A percentile compares a stretch with the other conserved stretches of the same genome.
phyloP scores from a whole-genome alignment of 2,797 vertebrate species.

The Alosa sapidissima region DNA sequence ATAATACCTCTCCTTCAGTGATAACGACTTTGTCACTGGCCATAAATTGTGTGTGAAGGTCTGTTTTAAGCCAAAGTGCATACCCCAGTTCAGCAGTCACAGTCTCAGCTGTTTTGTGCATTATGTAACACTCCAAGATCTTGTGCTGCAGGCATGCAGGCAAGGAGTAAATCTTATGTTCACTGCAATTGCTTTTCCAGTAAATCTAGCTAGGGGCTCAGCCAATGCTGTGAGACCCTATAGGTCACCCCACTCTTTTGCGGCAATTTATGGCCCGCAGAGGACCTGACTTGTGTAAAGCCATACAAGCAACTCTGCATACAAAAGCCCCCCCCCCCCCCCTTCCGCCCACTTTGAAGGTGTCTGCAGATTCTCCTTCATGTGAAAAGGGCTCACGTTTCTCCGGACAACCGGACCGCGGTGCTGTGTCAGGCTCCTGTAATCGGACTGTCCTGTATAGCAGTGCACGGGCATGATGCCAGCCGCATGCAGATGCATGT shows the following conservation, averaged over 20 bases:
- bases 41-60: not conserved
- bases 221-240: not conserved
- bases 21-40: not conserved
- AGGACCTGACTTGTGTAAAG: constrained; percentile 17
- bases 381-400: not conserved
- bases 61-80: not conserved
- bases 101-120: not conserved
- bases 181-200: constrained; percentile 17
- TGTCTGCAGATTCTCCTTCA: constrained; percentile 21
- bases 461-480: not conserved
- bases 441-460: not conserved
- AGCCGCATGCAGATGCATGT: not conserved
- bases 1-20: not conserved
- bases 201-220: not conserved
- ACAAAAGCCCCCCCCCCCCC: not conserved
- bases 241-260: constrained; percentile 10
- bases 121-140: constrained; percentile 10
- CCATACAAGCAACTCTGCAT: constrained; percentile 17
- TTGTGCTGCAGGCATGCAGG: not conserved
- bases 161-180: not conserved
- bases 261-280: not conserved
- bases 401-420: not conserved
- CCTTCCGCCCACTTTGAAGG: not conserved
- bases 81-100: not conserved
- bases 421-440: constrained; percentile 3